Evolutionary conservation across 2,888 invertebrate species (phyloP), one percentile per base, ranked within the genome.

Genomic region (Dicyrtoma fusca): DNA sequence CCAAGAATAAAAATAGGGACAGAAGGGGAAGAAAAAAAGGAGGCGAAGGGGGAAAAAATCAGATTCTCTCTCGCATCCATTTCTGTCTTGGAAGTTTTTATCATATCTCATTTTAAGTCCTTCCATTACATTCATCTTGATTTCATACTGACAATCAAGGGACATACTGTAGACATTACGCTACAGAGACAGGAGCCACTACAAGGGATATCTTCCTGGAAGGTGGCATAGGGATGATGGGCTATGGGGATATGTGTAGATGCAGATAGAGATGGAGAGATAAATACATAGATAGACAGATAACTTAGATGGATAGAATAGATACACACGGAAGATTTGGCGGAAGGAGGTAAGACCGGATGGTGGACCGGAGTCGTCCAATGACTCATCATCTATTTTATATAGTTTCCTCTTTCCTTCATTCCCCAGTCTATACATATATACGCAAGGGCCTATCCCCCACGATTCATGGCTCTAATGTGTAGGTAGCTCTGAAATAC

Each of bases 11-110:
- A 34, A 34, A 34, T 34, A 34, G 3, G 34, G 57, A 25, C 34
- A 13, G 4, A 42, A 45, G 62, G n/a, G 21, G 25, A 51, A 71
- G 57, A 57, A 61, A n/a, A 21, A 51, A 13, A 61, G 47, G 34
- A n/a, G 8, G 47, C 42, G 34, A 62, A 66, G 55, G 3, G 55
- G 42, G 26, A 64, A 69, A 64, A 53, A 62, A 66, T 70, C 64
- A 53, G 63, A 69, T 49, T 66, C 66, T 74, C 66, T 74, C 51
- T 42, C 66, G 59, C 64, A 64, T 62, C 69, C 55, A 74, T 70
- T 66, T 53, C 69, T 70, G 61, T 74, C 70, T 61, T 68, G 42
- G 44, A 49, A 57, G 23, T 73, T 45, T 70, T 61, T 70, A 74
- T 70, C 57, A 23, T n/a, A 25, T n/a, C 57, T 25, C 61, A 42